A percentile compares a stretch with the other conserved stretches of the same genome.
Conservation (phyloP, 1,140 invertebrate species). For the Solenopsis invicta region DNA sequence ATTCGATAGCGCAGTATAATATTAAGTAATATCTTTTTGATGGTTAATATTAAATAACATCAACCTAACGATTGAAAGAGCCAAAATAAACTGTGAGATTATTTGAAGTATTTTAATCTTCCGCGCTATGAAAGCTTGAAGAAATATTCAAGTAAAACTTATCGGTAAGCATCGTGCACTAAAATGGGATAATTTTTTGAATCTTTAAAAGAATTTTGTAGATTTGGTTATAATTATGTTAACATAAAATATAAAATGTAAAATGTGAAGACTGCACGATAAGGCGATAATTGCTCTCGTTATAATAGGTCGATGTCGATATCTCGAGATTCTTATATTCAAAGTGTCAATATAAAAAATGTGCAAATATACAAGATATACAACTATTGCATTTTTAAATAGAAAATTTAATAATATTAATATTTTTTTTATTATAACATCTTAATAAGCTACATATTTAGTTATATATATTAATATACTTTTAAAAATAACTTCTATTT, state of each 20-base stretch:
- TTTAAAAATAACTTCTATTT: too few species aligned
- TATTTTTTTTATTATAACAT: too few species aligned
- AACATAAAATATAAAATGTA: constrained; percentile 10
- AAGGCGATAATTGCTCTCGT: background rate
- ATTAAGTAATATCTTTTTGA: background rate
- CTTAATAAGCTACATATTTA: too few species aligned
- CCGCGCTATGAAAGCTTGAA: background rate
- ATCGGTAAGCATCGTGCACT: constrained; percentile 30
- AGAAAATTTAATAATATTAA: too few species aligned
- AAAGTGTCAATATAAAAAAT: too few species aligned
- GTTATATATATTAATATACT: too few species aligned
- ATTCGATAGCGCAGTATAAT: background rate
- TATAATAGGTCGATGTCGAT: background rate
- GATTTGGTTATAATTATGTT: constrained; percentile 19
- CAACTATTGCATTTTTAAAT: too few species aligned
- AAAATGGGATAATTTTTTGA: constrained; percentile 10
- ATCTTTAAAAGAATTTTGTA: constrained; percentile 6
- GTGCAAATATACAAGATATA: too few species aligned
- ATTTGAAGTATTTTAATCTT: too few species aligned
- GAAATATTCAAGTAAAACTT: background rate
- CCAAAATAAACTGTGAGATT: constrained; percentile 7
- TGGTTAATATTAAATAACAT: background rate
- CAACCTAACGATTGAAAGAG: background rate
- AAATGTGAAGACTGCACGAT: background rate
- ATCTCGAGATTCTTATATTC: constrained; percentile 5